Base-by-base conservation (phyloP, 2,888 invertebrate species). In the Drosophila subquinaria region DNA sequence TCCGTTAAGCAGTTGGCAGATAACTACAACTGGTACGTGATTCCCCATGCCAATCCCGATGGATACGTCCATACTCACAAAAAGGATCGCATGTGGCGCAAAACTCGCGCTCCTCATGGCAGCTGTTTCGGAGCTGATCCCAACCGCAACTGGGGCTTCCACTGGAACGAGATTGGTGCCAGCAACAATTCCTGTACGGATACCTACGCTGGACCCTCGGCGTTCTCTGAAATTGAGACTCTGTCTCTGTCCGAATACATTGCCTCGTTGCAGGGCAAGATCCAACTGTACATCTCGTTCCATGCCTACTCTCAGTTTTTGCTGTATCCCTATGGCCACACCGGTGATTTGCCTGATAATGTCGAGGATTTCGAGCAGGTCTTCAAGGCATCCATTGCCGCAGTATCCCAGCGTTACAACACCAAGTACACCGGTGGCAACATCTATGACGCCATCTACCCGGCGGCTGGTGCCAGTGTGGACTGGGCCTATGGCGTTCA, bases 11-110 rank as follows among this genome's bases (percentile, higher is more conserved):
- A 91, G 2, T 93, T 95, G 0, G 93, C 94, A 0, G 92, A 94
- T 51, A 93, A 94, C 23, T 94, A 94, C 77, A 96, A 96, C 75
- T 97, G 96, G 95, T 96, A 96, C 87, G 94, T 97, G 60, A 94
- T 97, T 68, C 97, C 97, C 0, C 93, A 95, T 15, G 92, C 95
- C n/a, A 97, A 97, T 91, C 96, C 96, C 4, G 97, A 97, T 92
- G 97, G 97, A 1, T 96, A 95, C 82, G 95, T 94, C 47, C 95
- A 94, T 89, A 94, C 96, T 0, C 90, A 94, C 87, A 94, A 93
- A 15, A 82, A 55, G 3, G 15, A 94, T 43, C 94, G 96, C 42
- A 76, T 95, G 72, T 96, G 96, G 96, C 91, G 95, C 17, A 96
- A 96, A 84, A 96, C 95, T 1, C 93, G 95, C 35, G 93, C 93